Evolutionary conservation across 2,797 vertebrate species (phyloP).

Genomic region (Phrynocephalus vlangalii): DNA sequence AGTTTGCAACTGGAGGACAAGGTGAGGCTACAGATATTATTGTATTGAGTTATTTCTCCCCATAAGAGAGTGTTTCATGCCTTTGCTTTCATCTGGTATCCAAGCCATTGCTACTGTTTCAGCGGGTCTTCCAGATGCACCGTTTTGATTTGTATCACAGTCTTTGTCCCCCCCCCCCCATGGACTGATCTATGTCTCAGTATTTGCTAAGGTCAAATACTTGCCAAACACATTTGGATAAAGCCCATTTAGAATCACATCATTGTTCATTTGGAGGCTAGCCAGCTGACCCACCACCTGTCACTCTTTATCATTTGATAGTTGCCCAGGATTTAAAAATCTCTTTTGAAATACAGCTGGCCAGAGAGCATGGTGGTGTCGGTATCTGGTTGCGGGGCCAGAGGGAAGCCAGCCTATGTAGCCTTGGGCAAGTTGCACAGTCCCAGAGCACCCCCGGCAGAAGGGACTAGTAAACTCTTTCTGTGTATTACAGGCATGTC

Average conservation of each 20-base stretch:
- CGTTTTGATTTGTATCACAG: too few species aligned
- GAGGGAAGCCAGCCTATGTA: too few species aligned
- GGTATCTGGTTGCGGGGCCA: too few species aligned
- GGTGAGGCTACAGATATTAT: conserved; percentile 75
- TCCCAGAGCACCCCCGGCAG: too few species aligned
- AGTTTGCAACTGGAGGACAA: conserved; percentile 98
- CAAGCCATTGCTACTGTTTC: not conserved
- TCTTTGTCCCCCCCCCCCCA: not conserved
- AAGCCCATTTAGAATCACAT: not conserved
- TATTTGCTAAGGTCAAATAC: not conserved
- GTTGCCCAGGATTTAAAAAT: not conserved
- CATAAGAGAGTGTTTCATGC: not conserved
- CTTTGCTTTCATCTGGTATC: not conserved
- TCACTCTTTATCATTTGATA: not conserved
- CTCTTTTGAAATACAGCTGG: too few species aligned
- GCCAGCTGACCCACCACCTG: not conserved
- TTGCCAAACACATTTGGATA: not conserved
- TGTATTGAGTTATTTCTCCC: not conserved
- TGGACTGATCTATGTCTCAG: not conserved
- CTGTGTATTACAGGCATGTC: too few species aligned
- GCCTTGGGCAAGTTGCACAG: too few species aligned
- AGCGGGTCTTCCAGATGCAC: not conserved
- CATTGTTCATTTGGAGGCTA: not conserved
- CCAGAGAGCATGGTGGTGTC: too few species aligned
- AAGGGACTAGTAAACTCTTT: too few species aligned